phyloP scores from a whole-genome alignment of 2,797 vertebrate genomes.

The Synanceia verrucosa region DNA sequence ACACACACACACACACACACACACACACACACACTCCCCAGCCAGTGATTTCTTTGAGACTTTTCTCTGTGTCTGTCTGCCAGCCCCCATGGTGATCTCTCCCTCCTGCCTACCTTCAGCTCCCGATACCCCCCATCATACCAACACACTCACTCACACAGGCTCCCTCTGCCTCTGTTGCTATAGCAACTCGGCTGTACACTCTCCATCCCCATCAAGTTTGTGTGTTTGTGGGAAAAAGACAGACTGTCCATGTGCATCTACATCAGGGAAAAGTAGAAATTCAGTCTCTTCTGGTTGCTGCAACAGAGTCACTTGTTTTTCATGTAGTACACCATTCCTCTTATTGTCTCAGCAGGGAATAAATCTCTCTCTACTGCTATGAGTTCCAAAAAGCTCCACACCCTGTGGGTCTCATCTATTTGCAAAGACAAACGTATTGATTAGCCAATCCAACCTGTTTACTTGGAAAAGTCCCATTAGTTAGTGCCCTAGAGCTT shows the following conservation, averaged over 20 bases:
- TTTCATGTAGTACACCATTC: neutral
- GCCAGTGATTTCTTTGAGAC: neutral
- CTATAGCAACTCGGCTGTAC: slow-evolving; percentile 73
- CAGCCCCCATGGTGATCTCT: slow-evolving; percentile 34
- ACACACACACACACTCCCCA: neutral
- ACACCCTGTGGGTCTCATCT: slow-evolving; percentile 26
- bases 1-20: neutral
- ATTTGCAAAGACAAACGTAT: slow-evolving; percentile 47
- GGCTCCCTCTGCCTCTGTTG: slow-evolving; percentile 65
- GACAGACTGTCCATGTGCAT: slow-evolving; percentile 43
- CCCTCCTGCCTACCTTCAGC: slow-evolving; percentile 39
- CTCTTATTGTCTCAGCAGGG: neutral
- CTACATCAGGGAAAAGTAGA: slow-evolving; percentile 19
- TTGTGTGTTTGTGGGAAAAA: slow-evolving; percentile 38
- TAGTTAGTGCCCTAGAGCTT: slow-evolving; percentile 47
- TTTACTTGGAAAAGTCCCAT: slow-evolving; percentile 58
- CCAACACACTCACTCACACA: slow-evolving; percentile 48
- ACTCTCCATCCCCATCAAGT: slow-evolving; percentile 53
- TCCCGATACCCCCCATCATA: slow-evolving; percentile 23
- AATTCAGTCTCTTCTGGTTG: neutral
- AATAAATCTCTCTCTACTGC: neutral
- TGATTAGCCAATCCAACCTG: slow-evolving; percentile 50
- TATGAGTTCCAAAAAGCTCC: slow-evolving; percentile 5
- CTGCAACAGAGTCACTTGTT: neutral
- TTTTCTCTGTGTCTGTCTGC: slow-evolving; percentile 19